These are phyloP conservation scores for Eurystomus gularis DNA, from an alignment of 2,113 vertebrate genomes.

Conservation along the genomic window DNA sequence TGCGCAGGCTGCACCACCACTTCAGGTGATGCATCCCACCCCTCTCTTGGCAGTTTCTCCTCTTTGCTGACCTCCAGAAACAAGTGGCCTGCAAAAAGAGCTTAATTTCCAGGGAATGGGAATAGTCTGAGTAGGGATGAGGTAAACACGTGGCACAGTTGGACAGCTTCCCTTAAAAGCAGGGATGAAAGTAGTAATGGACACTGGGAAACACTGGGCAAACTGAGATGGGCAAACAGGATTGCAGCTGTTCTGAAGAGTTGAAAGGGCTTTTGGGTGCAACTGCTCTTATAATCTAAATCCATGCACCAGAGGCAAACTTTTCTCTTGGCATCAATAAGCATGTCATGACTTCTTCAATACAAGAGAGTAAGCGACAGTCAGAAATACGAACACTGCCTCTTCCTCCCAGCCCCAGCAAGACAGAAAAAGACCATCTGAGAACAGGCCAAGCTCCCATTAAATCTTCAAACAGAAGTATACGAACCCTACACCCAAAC, in stretches of 20 bases:
- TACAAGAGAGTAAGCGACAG: not conserved
- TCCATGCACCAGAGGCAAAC: not conserved
- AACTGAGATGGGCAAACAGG: not conserved
- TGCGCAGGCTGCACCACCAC: not conserved
- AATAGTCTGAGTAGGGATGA: not conserved
- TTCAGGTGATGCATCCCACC: not conserved
- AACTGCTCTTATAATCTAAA: not conserved
- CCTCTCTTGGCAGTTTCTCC: not conserved
- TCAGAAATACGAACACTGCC: rapidly evolving
- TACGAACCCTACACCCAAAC: not conserved
- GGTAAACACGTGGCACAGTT: not conserved
- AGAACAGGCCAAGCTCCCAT: not conserved
- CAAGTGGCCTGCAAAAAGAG: no score
- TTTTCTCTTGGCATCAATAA: not conserved
- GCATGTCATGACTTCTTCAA: not conserved
- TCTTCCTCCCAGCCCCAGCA: not conserved
- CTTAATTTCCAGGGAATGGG: not conserved
- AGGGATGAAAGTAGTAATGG: not conserved
- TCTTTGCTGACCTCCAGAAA: not conserved
- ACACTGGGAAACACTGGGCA: no score
- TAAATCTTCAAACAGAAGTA: not conserved
- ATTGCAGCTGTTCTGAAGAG: not conserved
- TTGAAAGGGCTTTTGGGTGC: not conserved
- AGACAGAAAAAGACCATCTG: not conserved
- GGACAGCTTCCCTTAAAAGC: not conserved